Evolutionary conservation across 2,888 invertebrate species (phyloP).

Genomic region (Petrophora chlorosata): DNA sequence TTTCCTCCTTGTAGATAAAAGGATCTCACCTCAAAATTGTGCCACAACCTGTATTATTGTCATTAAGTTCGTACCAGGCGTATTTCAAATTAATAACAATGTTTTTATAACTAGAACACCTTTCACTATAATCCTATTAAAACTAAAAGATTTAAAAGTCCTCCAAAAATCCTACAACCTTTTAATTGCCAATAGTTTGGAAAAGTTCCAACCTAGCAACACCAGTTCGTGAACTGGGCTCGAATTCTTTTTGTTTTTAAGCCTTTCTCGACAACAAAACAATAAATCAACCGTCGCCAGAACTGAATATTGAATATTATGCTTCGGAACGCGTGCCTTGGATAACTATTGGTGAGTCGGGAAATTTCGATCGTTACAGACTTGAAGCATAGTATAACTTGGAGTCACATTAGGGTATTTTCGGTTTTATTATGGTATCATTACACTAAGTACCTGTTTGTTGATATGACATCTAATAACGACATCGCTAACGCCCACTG

Average conservation of each 20-base stretch:
- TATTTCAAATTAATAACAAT: no score
- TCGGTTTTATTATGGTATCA: no score
- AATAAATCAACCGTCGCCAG: constrained; percentile 16
- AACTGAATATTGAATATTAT: constrained; percentile 19
- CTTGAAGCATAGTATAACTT: not conserved
- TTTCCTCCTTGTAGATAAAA: no score
- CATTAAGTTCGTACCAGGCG: no score
- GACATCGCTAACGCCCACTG: no score
- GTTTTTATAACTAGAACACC: no score
- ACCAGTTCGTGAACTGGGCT: constrained; percentile 10
- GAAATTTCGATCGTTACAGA: not conserved
- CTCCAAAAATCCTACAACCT: not conserved
- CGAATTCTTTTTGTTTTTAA: constrained; percentile 23
- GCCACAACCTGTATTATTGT: no score
- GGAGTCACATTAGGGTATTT: no score
- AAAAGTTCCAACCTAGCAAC: constrained; percentile 8
- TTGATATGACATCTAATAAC: no score
- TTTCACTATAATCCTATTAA: no score
- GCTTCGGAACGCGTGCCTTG: constrained; percentile 8
- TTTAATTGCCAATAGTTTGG: not conserved
- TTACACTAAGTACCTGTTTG: no score
- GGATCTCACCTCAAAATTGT: no score
- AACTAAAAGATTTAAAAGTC: not conserved
- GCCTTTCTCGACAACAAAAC: constrained; percentile 20
- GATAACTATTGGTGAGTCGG: not conserved